phyloP scores from a whole-genome alignment of 2,888 invertebrate genomes.

The Hirtodrosophila trivittata region DNA sequence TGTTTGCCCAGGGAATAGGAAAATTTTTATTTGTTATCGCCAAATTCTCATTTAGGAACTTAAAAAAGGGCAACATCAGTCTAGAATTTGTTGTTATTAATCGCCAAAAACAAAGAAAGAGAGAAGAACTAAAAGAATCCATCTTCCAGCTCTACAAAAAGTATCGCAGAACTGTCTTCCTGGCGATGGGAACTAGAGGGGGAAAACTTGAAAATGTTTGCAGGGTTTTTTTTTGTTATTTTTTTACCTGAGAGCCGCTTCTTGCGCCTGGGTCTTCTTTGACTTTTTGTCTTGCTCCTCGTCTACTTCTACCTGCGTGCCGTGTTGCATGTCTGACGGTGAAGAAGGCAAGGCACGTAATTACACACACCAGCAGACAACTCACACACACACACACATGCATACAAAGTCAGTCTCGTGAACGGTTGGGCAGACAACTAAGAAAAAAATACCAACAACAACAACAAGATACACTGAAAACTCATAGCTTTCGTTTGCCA shows the following conservation, averaged over 20 bases:
- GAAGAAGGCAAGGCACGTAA: slow-evolving; percentile 61
- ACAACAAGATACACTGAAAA: slow-evolving; percentile 78
- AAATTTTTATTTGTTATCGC: neutral
- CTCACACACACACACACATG: slow-evolving; percentile 20
- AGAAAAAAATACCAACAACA: slow-evolving; percentile 34
- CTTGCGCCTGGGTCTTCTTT: slow-evolving; percentile 27
- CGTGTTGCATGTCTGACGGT: slow-evolving; percentile 53
- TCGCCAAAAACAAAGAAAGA: neutral
- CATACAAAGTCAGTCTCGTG: slow-evolving; percentile 23
- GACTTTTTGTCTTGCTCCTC: slow-evolving; percentile 53
- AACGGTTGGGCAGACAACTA: slow-evolving; percentile 25
- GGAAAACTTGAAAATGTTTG: neutral
- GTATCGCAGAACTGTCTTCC: neutral
- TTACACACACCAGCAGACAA: slow-evolving; percentile 55
- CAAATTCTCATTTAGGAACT: neutral
- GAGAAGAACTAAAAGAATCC: neutral
- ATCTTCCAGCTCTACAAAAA: neutral
- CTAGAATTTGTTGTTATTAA: neutral
- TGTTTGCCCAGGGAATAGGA: neutral
- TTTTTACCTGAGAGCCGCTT: slow-evolving; percentile 20
- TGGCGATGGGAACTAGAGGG: neutral
- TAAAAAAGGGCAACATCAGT: neutral
- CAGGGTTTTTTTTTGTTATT: slow-evolving; percentile 13
- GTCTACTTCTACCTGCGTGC: slow-evolving; percentile 57
- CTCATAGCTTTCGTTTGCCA: slow-evolving; percentile 83